Base-by-base conservation (phyloP, 2,113 vertebrate species). In the Brachyhypopomus gauderio region DNA sequence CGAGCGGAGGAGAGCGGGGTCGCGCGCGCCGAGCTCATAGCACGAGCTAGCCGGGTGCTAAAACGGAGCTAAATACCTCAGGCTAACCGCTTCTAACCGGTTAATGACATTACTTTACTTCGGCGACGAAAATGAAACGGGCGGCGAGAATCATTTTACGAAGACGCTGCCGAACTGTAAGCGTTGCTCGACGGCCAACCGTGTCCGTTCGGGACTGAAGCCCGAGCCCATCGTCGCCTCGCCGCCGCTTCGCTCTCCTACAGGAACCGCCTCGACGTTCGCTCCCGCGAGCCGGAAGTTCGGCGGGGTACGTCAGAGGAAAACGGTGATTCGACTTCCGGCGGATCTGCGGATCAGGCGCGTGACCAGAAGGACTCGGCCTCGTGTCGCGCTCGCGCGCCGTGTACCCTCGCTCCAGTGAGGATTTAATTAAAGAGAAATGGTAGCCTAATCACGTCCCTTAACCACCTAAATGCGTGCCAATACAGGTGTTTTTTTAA, bases 11-110 rank as follows among this genome's bases (percentile, higher is more conserved):
- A 27, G 60, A 83, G 55, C 36, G 62, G 34, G 48, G 77, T 17
- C 66, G 12, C 67, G 77, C 58, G 76, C 27, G 14, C 16, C 55
- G 58, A 36, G 67, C 17, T 20, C 84, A 85, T 85, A 83, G 84
- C 84, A 83, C 80, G 72, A 41, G 23, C 36, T 80, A 80, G 41
- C 70, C 20, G 20, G n/a, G 1, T 58, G 72, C 72, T 67, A 72
- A 80, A 55, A 22, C 17, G 45, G 64, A 79, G 27, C 23, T 63
- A 52, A 52, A 17, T 41, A 67, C 64, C 56, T 25, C 16, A 12
- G 9, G 45, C 45, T 12, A 52, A 3, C 12, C 14, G 22, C 64
- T 66, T 55, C 20, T 67, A 48, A 12, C 41, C 23, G 48, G 41
- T 22, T 66, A 48, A 19, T 59, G 27, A 7, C 19, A n/a, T 20